A percentile compares a stretch with the other conserved stretches of the same genome.
These are phyloP conservation scores for Rhynchotus rufescens DNA, from an alignment of 2,797 vertebrate genomes.

Conservation along the genomic window DNA sequence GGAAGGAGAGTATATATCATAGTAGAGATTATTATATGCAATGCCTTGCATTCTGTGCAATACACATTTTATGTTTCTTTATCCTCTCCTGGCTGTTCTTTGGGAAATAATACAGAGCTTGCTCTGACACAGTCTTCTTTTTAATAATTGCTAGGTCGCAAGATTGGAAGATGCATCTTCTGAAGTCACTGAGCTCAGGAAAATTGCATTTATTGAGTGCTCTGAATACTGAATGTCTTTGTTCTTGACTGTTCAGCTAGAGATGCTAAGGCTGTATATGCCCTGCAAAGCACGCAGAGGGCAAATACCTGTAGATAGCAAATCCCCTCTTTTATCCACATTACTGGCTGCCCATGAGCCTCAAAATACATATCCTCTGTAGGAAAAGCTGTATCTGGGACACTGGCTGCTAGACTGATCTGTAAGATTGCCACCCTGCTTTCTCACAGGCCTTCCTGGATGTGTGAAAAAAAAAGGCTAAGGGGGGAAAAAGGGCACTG, in stretches of 20 bases:
- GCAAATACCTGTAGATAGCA: not conserved
- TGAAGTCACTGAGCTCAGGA: not conserved
- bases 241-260: not conserved
- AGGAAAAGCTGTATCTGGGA: not conserved
- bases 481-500: not conserved
- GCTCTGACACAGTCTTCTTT: not conserved
- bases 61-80: not conserved
- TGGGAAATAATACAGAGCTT: not conserved
- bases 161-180: not conserved
- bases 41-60: not conserved
- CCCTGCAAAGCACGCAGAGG: not conserved
- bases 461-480: too few relatives aligned
- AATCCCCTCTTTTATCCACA: not conserved
- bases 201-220: not conserved
- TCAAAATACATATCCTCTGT: not conserved
- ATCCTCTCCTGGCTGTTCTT: not conserved
- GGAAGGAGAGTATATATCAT: rapidly evolving
- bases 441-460: not conserved
- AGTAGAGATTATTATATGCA: not conserved
- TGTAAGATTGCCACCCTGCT: not conserved
- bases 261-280: not conserved
- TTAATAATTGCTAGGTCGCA: not conserved
- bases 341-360: not conserved
- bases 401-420: not conserved
- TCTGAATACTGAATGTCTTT: not conserved